These are phyloP conservation scores for Chiloscyllium punctatum DNA, from an alignment of 2,797 vertebrate genomes.

Conservation along the genomic window DNA sequence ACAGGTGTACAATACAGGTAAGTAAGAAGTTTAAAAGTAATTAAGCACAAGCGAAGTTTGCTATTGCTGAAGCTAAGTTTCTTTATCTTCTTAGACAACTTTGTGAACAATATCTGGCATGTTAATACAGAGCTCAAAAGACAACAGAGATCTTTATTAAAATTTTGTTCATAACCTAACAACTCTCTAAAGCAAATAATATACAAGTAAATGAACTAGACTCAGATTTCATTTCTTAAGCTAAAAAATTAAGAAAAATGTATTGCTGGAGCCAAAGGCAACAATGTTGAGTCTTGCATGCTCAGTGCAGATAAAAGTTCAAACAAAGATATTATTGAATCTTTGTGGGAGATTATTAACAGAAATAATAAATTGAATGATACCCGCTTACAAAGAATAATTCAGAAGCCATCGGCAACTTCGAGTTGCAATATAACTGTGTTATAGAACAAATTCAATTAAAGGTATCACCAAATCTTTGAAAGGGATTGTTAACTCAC, in stretches of 20 bases:
- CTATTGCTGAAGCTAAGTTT: not conserved
- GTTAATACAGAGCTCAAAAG: not conserved
- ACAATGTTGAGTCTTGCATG: not conserved
- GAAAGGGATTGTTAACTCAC: constrained; percentile 38
- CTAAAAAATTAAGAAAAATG: not conserved
- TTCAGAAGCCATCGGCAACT: not conserved
- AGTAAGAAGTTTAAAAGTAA: not conserved
- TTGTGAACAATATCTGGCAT: not conserved
- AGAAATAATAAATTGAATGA: constrained; percentile 23
- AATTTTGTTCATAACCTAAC: not conserved
- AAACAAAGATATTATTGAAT: constrained; percentile 1
- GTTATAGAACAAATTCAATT: constrained; percentile 44
- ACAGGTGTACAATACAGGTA: not conserved
- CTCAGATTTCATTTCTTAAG: not conserved
- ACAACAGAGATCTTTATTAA: not conserved
- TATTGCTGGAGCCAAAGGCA: not conserved
- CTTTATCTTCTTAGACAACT: too few species aligned
- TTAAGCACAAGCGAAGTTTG: not conserved
- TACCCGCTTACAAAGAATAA: not conserved
- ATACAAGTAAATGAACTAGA: not conserved
- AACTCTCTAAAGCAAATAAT: not conserved
- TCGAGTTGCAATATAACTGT: not conserved
- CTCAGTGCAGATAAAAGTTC: not conserved
- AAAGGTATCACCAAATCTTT: constrained; percentile 41
- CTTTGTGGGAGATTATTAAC: constrained; percentile 21